Evolutionary conservation across 1,140 invertebrate species (phyloP).

Genomic region (Cherax destructor): DNA sequence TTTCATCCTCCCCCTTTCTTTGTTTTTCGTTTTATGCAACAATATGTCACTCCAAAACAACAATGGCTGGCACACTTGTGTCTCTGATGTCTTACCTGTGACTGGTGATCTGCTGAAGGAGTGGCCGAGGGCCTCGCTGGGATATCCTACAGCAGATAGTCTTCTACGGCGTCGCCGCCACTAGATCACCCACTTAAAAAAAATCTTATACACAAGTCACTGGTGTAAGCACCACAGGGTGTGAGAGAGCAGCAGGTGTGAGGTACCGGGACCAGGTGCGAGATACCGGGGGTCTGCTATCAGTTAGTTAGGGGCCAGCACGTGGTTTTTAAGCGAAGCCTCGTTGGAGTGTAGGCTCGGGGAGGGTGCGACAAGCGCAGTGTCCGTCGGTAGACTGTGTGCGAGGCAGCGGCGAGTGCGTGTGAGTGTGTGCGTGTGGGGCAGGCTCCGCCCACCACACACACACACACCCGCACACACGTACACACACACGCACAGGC

Average conservation of each 20-base stretch:
- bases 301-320: background rate
- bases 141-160: no score
- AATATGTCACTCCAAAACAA: no score
- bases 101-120: background rate
- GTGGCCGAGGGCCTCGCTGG: background rate
- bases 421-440: slow-evolving; percentile 18
- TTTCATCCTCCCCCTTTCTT: no score
- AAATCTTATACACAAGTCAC: background rate
- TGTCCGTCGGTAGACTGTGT: slow-evolving; percentile 9
- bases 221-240: background rate
- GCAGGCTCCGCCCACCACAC: background rate
- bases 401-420: slow-evolving; percentile 10
- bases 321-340: background rate
- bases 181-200: slow-evolving; percentile 2
- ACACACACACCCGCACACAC: background rate
- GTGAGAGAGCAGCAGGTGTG: background rate
- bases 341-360: background rate
- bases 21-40: no score
- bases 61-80: no score
- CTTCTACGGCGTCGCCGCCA: background rate
- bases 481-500: background rate
- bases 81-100: background rate
- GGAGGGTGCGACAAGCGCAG: background rate
- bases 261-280: background rate
- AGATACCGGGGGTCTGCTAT: background rate